phyloP scores from a whole-genome alignment of 2,888 invertebrate genomes.

The Mimumesa dahlbomi region DNA sequence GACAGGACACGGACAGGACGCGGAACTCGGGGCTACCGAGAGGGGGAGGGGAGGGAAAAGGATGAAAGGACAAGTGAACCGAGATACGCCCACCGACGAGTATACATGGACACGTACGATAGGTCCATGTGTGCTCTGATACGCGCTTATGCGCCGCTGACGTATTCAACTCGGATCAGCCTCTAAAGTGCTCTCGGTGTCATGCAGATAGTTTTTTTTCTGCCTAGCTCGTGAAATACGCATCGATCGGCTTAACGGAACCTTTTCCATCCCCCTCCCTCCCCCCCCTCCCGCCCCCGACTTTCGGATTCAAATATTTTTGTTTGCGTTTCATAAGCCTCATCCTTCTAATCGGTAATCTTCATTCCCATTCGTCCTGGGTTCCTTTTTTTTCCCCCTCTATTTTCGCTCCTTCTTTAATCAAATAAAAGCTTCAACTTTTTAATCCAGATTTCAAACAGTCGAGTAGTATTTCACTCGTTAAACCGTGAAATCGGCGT shows the following conservation, averaged over 20 bases:
- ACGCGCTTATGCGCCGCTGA: background rate
- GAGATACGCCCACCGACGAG: no score
- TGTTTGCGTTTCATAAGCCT: constrained; percentile 46
- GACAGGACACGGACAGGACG: background rate
- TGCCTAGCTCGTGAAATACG: constrained; percentile 13
- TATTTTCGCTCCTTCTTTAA: constrained; percentile 1
- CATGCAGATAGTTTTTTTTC: constrained; percentile 1
- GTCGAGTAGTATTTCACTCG: constrained; percentile 14
- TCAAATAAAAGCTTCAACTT: constrained; percentile 25
- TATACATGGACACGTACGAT: no score
- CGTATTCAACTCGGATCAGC: constrained; percentile 19
- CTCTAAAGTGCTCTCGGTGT: constrained; percentile 28
- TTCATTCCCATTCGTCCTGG: constrained; percentile 8
- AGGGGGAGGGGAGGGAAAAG: background rate
- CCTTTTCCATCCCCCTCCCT: no score
- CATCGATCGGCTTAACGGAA: no score
- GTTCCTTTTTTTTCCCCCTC: background rate
- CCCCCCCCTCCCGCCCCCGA: background rate
- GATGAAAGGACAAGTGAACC: no score
- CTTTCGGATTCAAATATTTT: background rate
- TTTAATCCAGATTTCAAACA: constrained; percentile 32
- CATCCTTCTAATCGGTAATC: constrained; percentile 47
- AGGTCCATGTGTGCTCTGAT: background rate
- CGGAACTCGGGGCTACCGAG: no score
- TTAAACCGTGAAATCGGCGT: constrained; percentile 33